Evolutionary conservation across 2,113 vertebrate species (phyloP).

Genomic region (Tinamus guttatus): DNA sequence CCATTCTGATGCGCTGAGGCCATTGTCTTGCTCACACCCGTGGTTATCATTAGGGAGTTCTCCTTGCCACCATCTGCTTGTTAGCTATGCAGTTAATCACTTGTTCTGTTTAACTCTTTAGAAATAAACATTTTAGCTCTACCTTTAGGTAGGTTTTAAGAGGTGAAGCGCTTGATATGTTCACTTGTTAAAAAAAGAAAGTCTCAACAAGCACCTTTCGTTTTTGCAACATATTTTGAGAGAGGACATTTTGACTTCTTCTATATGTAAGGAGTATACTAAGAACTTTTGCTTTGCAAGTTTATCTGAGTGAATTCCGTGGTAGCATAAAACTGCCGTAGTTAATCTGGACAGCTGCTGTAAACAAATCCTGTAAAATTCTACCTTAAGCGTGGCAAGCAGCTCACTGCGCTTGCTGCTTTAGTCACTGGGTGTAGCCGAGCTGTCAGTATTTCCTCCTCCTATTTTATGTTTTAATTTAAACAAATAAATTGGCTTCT

Average conservation of each 20-base stretch:
- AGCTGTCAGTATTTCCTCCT: neutral
- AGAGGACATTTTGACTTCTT: neutral
- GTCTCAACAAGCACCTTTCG: neutral
- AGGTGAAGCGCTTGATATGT: neutral
- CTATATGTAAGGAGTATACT: neutral
- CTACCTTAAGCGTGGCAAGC: rapidly evolving
- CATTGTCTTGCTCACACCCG: neutral
- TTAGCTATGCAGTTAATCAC: neutral
- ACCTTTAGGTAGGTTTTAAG: neutral
- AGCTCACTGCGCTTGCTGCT: neutral
- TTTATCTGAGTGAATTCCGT: neutral
- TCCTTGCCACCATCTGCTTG: neutral
- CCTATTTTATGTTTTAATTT: neutral
- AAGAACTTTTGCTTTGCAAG: neutral
- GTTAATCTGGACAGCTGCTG: neutral
- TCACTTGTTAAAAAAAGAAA: neutral
- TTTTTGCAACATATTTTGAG: neutral
- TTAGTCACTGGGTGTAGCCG: neutral
- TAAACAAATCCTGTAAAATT: neutral
- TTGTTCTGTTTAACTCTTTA: neutral
- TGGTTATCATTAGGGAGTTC: neutral
- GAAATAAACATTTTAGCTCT: neutral
- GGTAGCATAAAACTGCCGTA: neutral
- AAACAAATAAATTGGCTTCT: neutral
- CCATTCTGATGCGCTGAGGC: no score